A percentile compares a stretch with the other conserved stretches of the same genome.
phyloP scores from a whole-genome alignment of 2,113 vertebrate genomes.

The Grallaria varia region DNA sequence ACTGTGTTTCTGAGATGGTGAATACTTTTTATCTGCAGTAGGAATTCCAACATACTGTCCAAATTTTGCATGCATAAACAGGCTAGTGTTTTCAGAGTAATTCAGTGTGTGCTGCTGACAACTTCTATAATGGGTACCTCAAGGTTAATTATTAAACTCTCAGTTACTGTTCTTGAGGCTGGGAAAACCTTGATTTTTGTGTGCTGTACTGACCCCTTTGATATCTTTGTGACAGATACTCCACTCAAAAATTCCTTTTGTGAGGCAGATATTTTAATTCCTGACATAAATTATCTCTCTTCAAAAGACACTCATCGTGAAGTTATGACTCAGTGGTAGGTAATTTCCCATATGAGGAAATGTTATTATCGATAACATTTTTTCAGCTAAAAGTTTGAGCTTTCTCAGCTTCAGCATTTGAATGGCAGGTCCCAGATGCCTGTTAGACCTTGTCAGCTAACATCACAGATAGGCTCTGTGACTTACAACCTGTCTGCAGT shows the following conservation, averaged over 20 bases:
- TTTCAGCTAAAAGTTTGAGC: not conserved
- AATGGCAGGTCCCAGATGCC: accelerated
- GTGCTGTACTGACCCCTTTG: not conserved
- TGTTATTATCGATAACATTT: not conserved
- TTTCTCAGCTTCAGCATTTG: not conserved
- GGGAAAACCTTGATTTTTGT: not conserved
- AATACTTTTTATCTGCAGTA: not conserved
- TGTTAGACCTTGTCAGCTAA: not conserved
- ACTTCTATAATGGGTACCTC: not conserved
- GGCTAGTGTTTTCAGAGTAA: not conserved
- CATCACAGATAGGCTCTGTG: not conserved
- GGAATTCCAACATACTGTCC: not conserved
- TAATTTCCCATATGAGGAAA: not conserved
- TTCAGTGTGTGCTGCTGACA: not conserved
- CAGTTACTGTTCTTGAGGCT: not conserved
- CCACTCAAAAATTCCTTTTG: not conserved
- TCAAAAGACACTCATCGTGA: not conserved
- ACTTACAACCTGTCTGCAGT: not conserved
- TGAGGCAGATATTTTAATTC: not conserved
- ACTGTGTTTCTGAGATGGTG: not conserved
- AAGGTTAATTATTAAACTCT: not conserved
- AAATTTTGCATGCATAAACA: not conserved
- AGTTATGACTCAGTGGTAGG: not conserved
- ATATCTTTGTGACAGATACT: not conserved
- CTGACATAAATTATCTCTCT: not conserved